These are phyloP conservation scores for Therioaphis trifolii DNA, from an alignment of 2,888 invertebrate species.

Conservation along the genomic window DNA sequence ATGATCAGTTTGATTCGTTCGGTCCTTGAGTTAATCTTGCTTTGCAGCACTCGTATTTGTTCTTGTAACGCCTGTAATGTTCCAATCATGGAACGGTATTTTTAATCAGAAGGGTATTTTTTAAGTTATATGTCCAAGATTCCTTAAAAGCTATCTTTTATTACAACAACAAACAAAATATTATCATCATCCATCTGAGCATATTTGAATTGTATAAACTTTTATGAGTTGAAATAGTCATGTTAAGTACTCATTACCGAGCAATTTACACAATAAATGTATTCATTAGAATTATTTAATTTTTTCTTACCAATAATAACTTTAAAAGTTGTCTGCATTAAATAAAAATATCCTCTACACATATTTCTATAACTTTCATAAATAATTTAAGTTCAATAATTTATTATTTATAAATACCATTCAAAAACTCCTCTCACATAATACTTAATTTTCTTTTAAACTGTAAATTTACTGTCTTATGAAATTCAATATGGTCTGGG, in stretches of 20 bases:
- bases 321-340: too few species aligned
- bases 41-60: conserved; percentile 85
- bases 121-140: background rate
- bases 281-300: background rate
- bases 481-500: background rate
- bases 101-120: conserved; percentile 42
- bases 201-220: background rate
- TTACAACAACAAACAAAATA: background rate
- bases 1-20: conserved; percentile 89
- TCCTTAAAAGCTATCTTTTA: background rate
- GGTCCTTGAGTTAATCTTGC: conserved; percentile 86
- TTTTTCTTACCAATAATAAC: background rate
- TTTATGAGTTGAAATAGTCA: background rate
- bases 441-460: background rate
- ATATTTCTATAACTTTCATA: background rate
- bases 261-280: background rate
- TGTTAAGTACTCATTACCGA: background rate
- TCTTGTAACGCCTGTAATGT: conserved; percentile 82
- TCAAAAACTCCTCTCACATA: conserved; percentile 1
- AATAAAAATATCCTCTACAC: background rate
- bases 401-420: background rate
- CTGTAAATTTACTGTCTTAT: background rate
- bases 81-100: conserved; percentile 64
- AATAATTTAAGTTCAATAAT: conserved; percentile 1
- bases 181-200: background rate